phyloP scores from a whole-genome alignment of 2,797 vertebrate species.

The Enteromius argenteus region DNA sequence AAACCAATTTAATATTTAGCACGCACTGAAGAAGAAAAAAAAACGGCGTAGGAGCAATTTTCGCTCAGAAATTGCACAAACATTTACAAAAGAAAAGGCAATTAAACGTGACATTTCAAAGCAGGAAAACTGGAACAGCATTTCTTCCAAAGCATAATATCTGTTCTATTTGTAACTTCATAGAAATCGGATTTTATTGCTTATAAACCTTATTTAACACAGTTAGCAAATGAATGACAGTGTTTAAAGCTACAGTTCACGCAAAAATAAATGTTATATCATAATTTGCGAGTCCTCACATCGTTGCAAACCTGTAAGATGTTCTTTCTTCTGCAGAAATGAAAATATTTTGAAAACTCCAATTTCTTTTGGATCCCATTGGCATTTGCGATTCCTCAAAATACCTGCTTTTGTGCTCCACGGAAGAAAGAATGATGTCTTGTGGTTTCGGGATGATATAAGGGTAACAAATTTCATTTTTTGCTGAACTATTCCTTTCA shows the following conservation, averaged over 20 bases:
- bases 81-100: background rate
- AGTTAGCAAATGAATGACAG: background rate
- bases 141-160: background rate
- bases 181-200: background rate
- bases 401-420: background rate
- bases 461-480: background rate
- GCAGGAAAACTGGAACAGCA: background rate
- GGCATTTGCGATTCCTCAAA: background rate
- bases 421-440: background rate
- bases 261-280: background rate
- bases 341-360: background rate
- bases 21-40: background rate
- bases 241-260: background rate
- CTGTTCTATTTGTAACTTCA: background rate
- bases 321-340: background rate
- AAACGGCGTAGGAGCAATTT: background rate
- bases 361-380: background rate
- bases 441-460: background rate
- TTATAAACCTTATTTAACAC: background rate
- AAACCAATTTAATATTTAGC: background rate
- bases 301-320: background rate
- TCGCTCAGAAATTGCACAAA: background rate
- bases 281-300: background rate
- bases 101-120: background rate
- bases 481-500: background rate